These are phyloP conservation scores for Venustoraphidia nigricollis DNA, from an alignment of 2,888 invertebrate genomes.

Conservation along the genomic window DNA sequence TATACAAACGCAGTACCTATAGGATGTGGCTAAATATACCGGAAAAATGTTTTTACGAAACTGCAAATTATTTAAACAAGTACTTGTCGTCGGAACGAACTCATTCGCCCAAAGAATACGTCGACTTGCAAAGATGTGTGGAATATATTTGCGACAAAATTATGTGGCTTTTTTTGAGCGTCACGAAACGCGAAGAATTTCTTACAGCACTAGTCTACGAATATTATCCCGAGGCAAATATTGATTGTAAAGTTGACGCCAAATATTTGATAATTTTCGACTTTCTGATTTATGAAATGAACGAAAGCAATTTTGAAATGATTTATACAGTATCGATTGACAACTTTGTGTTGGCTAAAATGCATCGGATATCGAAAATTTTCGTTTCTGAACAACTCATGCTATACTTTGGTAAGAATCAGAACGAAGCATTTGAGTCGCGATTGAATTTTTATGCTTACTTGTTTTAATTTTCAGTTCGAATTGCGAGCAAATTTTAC, in stretches of 20 bases:
- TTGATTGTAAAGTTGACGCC: constrained; percentile 13
- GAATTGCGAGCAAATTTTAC: constrained; percentile 31
- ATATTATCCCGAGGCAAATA: constrained; percentile 12
- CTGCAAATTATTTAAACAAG: too few relatives aligned
- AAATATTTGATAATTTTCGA: constrained; percentile 14
- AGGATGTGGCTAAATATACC: too few relatives aligned
- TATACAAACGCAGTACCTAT: too few relatives aligned
- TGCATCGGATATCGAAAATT: neutral
- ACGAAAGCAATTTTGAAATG: neutral
- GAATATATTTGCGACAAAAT: constrained; percentile 6
- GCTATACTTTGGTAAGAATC: constrained; percentile 13
- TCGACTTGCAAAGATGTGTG: constrained; percentile 2
- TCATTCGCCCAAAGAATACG: neutral
- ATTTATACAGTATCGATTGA: neutral
- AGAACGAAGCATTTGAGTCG: constrained; percentile 30
- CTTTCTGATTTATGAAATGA: constrained; percentile 18
- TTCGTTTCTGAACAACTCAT: constrained; percentile 6
- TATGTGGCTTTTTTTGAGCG: constrained; percentile 10
- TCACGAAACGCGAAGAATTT: constrained; percentile 17
- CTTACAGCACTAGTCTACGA: constrained; percentile 14
- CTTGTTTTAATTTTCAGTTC: constrained; percentile 19
- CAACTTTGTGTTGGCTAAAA: neutral
- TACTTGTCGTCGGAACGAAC: neutral
- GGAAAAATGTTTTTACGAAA: too few relatives aligned
- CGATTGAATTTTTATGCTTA: constrained; percentile 29